These are phyloP conservation scores for Phalloptychus januarius DNA, from an alignment of 2,797 vertebrate species.

Conservation along the genomic window DNA sequence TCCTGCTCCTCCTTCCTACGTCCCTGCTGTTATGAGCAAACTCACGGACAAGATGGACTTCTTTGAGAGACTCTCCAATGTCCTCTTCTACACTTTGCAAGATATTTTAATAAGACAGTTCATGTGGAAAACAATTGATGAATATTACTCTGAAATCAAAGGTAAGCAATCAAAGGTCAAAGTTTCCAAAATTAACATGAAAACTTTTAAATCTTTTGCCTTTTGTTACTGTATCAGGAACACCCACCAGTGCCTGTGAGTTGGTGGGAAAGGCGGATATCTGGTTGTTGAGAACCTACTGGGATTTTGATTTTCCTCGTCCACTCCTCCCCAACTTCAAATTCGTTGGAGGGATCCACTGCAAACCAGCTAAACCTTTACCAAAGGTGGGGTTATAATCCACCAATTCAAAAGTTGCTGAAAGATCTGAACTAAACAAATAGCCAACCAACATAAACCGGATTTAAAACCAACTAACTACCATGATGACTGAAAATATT, in stretches of 20 bases:
- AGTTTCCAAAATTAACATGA: too few relatives aligned
- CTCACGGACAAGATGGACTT: slow-evolving; percentile 86
- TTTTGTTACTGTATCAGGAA: slow-evolving; percentile 45
- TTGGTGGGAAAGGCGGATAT: slow-evolving; percentile 65
- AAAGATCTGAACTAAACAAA: too few relatives aligned
- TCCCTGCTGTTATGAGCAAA: slow-evolving; percentile 80
- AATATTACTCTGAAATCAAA: slow-evolving; percentile 79
- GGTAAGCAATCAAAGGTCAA: too few relatives aligned
- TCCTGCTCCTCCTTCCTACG: slow-evolving; percentile 83
- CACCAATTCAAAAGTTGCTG: too few relatives aligned
- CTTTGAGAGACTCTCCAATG: slow-evolving; percentile 81
- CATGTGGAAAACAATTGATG: slow-evolving; percentile 68
- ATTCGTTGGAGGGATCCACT: too few relatives aligned
- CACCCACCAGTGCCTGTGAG: slow-evolving; percentile 77
- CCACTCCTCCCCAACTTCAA: slow-evolving; percentile 85
- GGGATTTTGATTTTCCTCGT: slow-evolving; percentile 35
- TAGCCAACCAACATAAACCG: too few relatives aligned
- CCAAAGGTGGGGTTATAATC: slow-evolving; percentile 78
- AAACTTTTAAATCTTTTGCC: too few relatives aligned
- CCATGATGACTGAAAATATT: neutral
- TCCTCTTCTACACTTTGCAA: slow-evolving; percentile 74
- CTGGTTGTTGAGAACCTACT: too few relatives aligned
- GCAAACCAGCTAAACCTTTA: slow-evolving; percentile 85
- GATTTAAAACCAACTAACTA: neutral
- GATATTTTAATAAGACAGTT: rapidly evolving